Evolutionary conservation across 2,113 vertebrate genomes (phyloP), one percentile per base, ranked within the genome.

Genomic region (Coturnix japonica): DNA sequence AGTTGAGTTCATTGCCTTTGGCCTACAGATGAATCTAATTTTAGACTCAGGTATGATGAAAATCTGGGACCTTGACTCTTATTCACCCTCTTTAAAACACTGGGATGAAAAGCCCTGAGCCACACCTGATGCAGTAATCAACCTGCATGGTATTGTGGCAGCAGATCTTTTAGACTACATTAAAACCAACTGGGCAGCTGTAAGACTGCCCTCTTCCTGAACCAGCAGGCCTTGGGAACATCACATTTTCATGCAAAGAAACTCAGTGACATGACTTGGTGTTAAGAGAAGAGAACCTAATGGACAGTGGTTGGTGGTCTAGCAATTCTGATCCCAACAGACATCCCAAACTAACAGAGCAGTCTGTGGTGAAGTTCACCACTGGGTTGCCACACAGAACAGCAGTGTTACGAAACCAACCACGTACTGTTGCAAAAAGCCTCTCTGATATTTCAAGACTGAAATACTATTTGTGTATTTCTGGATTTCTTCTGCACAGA

Each of bases 21-120:
- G n/a, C 51, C 64, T 59, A 64, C 76, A 87, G 67, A 91, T 87
- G 53, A 67, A 87, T 91, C 79, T 88, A 44, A 93, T 85, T 84
- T 91, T 39, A 80, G 81, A 87, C 60, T 41, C 23, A 18, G 61
- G n/a, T 47, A 72, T 77, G 80, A 89, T 22, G 78, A 89, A 91
- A 90, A 71, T 72, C 13, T 39, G 60, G 23, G 64, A 77, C 69
- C 77, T 69, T 75, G 70, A 84, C 33, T 61, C 66, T 61, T 35
- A 44, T 35, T 39, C 44, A 65, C 53, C 57, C 91, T 59, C 31
- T 66, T 67, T 60, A 59, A 83, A 72, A 78, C 49, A 35, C 21
- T 60, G 12, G 59, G 53, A 54, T 76, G 63, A 81, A 89, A 81
- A 89, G 54, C 49, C 66, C 70, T 21, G 33, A 93, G 46, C 43